phyloP scores from a whole-genome alignment of 2,113 vertebrate species.

The Ivindomyrus marchei region DNA sequence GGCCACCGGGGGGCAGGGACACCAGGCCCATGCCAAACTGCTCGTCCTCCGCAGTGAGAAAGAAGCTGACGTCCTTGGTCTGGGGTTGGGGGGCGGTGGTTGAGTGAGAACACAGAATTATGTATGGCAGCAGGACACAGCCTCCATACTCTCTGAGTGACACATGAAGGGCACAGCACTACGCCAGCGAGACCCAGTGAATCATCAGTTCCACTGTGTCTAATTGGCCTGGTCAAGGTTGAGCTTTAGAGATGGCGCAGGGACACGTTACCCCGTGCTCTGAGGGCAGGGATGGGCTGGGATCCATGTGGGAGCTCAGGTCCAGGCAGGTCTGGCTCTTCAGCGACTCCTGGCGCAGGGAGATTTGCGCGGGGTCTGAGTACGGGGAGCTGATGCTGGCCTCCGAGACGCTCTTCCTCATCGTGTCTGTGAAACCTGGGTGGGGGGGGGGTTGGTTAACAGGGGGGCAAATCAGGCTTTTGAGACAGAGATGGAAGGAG shows the following conservation, averaged over 20 bases:
- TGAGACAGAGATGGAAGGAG: not conserved
- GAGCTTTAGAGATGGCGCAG: not conserved
- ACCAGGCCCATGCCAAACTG: slow-evolving; percentile 31
- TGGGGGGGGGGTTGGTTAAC: not conserved
- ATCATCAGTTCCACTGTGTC: not conserved
- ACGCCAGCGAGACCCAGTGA: not conserved
- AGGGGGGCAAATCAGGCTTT: not conserved
- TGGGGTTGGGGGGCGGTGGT: slow-evolving; percentile 22
- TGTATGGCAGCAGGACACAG: not conserved
- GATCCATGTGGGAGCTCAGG: slow-evolving; percentile 49
- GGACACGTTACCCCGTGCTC: slow-evolving; percentile 35
- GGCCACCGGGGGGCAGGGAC: slow-evolving; percentile 32
- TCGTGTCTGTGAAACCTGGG: slow-evolving; percentile 49
- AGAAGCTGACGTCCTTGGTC: slow-evolving; percentile 58
- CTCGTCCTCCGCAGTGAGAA: slow-evolving; percentile 47
- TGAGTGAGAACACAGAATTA: not conserved
- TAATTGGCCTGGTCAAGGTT: not conserved
- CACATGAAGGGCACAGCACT: not conserved
- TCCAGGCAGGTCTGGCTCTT: slow-evolving; percentile 70
- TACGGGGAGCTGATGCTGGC: slow-evolving; percentile 58
- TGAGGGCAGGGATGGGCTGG: slow-evolving; percentile 30
- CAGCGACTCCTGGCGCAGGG: slow-evolving; percentile 51
- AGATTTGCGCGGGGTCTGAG: slow-evolving; percentile 41
- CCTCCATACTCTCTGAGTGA: not conserved
- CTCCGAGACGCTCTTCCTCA: slow-evolving; percentile 75